phyloP scores from a whole-genome alignment of 2,888 invertebrate species.

The Heliconius cydno region DNA sequence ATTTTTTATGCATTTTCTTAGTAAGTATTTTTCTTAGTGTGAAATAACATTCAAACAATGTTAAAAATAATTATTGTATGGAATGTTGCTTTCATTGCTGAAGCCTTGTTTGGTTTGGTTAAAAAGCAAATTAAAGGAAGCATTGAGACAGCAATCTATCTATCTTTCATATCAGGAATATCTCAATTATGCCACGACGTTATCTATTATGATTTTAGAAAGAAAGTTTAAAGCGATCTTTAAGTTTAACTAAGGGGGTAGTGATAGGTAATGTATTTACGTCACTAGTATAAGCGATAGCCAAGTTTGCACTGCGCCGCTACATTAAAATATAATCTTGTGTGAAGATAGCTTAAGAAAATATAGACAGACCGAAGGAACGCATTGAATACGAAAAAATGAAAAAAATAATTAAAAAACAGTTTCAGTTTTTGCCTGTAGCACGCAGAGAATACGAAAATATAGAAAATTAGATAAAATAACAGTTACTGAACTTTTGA shows the following conservation, averaged over 20 bases:
- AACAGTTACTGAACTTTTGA: no score
- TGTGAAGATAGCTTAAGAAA: slow-evolving; percentile 48
- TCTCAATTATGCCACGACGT: background rate
- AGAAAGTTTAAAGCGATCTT: background rate
- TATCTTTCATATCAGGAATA: background rate
- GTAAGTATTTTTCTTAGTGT: no score
- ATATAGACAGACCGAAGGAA: slow-evolving; percentile 32
- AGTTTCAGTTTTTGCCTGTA: background rate
- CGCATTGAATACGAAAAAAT: background rate
- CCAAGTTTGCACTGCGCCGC: slow-evolving; percentile 57
- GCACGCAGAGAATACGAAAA: no score
- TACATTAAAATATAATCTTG: slow-evolving; percentile 70
- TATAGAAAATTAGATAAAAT: no score
- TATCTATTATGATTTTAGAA: background rate
- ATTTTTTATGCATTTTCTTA: no score
- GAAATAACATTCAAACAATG: no score
- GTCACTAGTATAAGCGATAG: slow-evolving; percentile 47
- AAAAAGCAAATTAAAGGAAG: no score
- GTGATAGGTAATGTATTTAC: slow-evolving; percentile 38
- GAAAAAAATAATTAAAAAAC: background rate
- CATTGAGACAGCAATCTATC: no score
- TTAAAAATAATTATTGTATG: no score
- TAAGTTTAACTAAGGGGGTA: slow-evolving; percentile 28
- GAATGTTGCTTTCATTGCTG: no score
- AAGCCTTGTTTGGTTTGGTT: no score